Conservation (phyloP, 1,140 invertebrate species). For the Nephotettix cincticeps region DNA sequence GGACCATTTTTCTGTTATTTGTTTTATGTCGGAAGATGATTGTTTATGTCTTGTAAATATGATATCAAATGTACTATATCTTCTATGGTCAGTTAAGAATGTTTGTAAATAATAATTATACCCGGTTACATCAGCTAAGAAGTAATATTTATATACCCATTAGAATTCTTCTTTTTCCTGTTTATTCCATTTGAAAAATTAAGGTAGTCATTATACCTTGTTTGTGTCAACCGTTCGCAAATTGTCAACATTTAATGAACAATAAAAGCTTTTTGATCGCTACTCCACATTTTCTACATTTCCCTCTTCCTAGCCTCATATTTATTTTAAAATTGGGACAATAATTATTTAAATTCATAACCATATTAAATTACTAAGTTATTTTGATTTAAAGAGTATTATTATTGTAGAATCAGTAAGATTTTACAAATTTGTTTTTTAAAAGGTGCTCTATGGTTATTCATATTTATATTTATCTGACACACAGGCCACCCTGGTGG, state of each 20-base stretch:
- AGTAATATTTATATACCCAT: conserved; percentile 21
- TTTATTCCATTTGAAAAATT: conserved; percentile 11
- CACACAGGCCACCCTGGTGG: too few species aligned
- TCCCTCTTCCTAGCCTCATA: too few species aligned
- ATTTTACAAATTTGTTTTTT: too few species aligned
- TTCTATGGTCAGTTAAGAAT: neutral
- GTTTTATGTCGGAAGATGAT: neutral
- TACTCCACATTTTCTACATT: too few species aligned
- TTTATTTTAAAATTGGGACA: too few species aligned
- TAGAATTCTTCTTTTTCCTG: conserved; percentile 10
- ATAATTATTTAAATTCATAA: too few species aligned
- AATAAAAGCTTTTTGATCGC: conserved; percentile 21
- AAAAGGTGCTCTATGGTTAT: too few species aligned
- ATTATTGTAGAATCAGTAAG: too few species aligned
- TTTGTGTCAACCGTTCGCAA: conserved; percentile 2
- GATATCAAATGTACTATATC: conserved; percentile 2
- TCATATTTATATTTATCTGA: too few species aligned
- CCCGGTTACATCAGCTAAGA: neutral
- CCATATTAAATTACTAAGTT: too few species aligned
- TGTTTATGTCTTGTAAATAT: neutral
- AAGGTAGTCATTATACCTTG: neutral
- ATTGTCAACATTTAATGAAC: neutral
- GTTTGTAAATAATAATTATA: conserved; percentile 8
- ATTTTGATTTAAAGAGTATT: too few species aligned
- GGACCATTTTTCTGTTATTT: conserved; percentile 4